A percentile compares a stretch with the other conserved stretches of the same genome.
Conservation (phyloP, 2,797 vertebrate genomes). For the Sebastes nivosus region DNA sequence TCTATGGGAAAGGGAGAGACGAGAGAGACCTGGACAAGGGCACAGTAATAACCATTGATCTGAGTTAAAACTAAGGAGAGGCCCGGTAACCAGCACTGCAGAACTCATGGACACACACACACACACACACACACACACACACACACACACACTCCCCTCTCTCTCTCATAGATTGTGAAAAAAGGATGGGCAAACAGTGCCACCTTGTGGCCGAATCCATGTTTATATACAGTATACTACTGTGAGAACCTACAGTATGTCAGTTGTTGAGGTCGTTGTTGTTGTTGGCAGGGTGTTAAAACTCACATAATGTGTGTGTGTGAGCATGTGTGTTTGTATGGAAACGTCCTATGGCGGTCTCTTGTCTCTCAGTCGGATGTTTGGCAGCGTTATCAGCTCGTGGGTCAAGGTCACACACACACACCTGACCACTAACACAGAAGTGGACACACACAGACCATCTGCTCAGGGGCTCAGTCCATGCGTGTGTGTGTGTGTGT, state of each 20-base stretch:
- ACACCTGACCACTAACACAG: constrained; percentile 22
- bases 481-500: constrained; percentile 37
- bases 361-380: constrained; percentile 57
- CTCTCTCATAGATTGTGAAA: background rate
- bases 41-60: constrained; percentile 82
- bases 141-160: background rate
- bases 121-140: background rate
- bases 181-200: constrained; percentile 68
- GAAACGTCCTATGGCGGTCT: constrained; percentile 26
- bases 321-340: constrained; percentile 11
- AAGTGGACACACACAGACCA: constrained; percentile 61
- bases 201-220: constrained; percentile 55
- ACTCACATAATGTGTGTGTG: background rate
- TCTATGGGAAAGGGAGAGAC: constrained; percentile 14
- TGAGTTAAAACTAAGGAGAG: constrained; percentile 74
- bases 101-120: constrained; percentile 29
- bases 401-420: constrained; percentile 64
- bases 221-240: background rate
- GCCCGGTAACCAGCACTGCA: constrained; percentile 68
- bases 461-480: constrained; percentile 64
- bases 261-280: constrained; percentile 6
- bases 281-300: constrained; percentile 9
- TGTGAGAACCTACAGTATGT: constrained; percentile 5
- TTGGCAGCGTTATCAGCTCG: constrained; percentile 49
- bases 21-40: constrained; percentile 67